Evolutionary conservation across 2,797 vertebrate species (phyloP).

Genomic region (Poeciliopsis infans): DNA sequence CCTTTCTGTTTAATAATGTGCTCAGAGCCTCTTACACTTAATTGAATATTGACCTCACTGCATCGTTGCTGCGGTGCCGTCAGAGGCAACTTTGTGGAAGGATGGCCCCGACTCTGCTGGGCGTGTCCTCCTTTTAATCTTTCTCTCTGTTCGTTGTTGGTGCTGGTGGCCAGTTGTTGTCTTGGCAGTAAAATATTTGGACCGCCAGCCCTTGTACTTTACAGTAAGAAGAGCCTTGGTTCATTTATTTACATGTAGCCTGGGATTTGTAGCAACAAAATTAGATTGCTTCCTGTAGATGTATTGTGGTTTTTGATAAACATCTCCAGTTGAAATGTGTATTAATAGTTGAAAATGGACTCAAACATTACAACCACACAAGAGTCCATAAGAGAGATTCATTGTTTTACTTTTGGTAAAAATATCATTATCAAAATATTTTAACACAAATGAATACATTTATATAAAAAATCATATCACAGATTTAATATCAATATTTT

Average conservation of each 20-base stretch:
- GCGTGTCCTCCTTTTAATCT: neutral
- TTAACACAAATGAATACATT: no score
- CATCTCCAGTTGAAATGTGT: neutral
- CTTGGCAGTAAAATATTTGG: neutral
- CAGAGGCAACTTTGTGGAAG: neutral
- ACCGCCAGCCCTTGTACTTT: neutral
- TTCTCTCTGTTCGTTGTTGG: neutral
- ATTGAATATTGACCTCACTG: constrained; percentile 75
- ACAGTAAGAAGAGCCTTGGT: neutral
- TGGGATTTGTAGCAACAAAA: neutral
- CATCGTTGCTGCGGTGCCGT: constrained; percentile 28
- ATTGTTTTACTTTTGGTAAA: neutral
- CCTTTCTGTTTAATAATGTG: constrained; percentile 60
- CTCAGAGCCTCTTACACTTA: constrained; percentile 60
- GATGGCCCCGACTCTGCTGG: constrained; percentile 9
- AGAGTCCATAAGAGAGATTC: neutral
- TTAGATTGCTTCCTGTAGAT: neutral
- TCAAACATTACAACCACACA: neutral
- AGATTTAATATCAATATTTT: neutral
- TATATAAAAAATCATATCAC: neutral
- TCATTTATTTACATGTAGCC: neutral
- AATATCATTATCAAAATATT: neutral
- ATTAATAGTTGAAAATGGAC: no score
- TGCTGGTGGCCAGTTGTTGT: neutral
- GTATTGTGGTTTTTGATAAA: neutral